Percentiles rank a stretch among this genome's conserved stretches.
phyloP scores from a whole-genome alignment of 92 coral and sea anemone genomes.

The Palythoa grandiflora region DNA sequence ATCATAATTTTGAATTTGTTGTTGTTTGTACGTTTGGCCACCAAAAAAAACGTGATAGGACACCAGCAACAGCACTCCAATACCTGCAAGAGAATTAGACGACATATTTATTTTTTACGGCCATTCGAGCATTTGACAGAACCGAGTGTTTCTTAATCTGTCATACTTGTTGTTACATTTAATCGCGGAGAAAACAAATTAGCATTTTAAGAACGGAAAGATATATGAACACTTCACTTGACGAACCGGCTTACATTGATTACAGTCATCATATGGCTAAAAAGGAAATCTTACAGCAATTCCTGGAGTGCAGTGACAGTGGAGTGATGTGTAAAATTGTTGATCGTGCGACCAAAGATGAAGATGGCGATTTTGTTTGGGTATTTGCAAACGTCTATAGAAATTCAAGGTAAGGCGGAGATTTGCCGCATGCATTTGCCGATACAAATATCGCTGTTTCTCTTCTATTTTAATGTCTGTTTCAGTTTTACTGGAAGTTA shows the following conservation, averaged over 20 bases:
- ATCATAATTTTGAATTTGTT: background rate
- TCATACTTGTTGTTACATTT: background rate
- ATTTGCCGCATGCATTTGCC: background rate
- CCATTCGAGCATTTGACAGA: constrained; percentile 14
- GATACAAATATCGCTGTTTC: constrained; percentile 15
- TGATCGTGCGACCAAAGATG: constrained; percentile 26
- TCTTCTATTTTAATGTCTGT: background rate
- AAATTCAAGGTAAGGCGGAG: constrained; percentile 28
- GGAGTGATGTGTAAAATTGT: constrained; percentile 49
- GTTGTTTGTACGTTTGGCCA: background rate
- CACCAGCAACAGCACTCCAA: constrained; percentile 10
- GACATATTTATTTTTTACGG: background rate
- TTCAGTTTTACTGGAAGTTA: background rate
- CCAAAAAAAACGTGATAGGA: background rate
- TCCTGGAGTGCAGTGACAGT: constrained; percentile 25
- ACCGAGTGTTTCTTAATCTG: constrained; percentile 1
- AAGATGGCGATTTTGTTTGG: constrained; percentile 43
- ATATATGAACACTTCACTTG: background rate
- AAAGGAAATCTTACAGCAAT: constrained; percentile 18
- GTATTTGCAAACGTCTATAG: constrained; percentile 27
- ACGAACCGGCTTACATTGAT: background rate
- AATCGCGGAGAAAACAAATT: background rate
- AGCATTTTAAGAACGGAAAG: constrained; percentile 17
- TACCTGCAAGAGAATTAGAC: constrained; percentile 8
- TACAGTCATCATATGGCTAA: background rate